These are phyloP conservation scores for Montipora capricornis DNA, from an alignment of 64 coral and sea anemone genomes.

Conservation along the genomic window DNA sequence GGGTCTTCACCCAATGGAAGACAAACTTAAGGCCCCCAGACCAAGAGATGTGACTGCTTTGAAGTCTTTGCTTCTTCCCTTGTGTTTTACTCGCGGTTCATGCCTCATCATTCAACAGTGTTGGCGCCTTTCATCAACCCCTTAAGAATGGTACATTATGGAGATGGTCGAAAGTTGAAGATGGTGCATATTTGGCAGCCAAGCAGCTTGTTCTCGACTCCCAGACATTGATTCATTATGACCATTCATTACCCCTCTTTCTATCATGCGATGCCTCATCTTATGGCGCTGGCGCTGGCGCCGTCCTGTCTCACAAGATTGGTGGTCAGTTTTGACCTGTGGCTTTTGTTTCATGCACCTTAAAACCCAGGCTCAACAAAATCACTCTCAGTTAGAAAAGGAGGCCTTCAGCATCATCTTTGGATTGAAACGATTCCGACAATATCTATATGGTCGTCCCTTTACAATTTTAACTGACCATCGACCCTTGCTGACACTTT, in stretches of 20 bases:
- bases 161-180: conserved; percentile 55
- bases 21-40: conserved; percentile 36
- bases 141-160: conserved; percentile 30
- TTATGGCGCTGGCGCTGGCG: conserved; percentile 65
- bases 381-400: neutral
- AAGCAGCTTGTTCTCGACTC: conserved; percentile 61
- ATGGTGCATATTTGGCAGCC: neutral
- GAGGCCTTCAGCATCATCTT: conserved; percentile 59
- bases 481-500: conserved; percentile 66
- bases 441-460: conserved; percentile 48
- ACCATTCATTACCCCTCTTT: conserved; percentile 33
- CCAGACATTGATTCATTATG: conserved; percentile 63
- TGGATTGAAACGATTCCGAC: conserved; percentile 49
- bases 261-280: conserved; percentile 4
- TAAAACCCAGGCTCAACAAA: conserved; percentile 43
- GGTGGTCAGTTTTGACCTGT: conserved; percentile 47
- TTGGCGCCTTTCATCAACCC: conserved; percentile 26
- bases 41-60: conserved; percentile 42
- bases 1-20: conserved; percentile 38
- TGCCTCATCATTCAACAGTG: conserved; percentile 64
- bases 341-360: conserved; percentile 24
- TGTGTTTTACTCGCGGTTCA: neutral
- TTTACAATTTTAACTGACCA: conserved; percentile 57
- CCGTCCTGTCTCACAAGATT: conserved; percentile 70
- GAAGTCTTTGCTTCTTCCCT: conserved; percentile 44